Evolutionary conservation across 2,113 vertebrate species (phyloP).

Genomic region (Leucopsar rothschildi): DNA sequence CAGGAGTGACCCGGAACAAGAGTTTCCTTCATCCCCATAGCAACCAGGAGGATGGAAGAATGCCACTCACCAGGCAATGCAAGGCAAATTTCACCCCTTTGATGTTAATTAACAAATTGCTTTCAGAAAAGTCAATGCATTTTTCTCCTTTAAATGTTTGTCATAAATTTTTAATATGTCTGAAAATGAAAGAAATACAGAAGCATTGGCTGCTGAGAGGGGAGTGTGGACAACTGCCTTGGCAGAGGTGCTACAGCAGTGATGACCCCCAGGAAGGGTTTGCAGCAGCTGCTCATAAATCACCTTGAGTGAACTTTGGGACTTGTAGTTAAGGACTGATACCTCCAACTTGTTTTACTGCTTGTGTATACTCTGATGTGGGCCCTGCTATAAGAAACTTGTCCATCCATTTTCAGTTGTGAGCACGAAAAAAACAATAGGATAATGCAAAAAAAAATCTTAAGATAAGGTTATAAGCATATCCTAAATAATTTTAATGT

Average conservation of each 20-base stretch:
- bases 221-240: not conserved
- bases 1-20: conserved; percentile 79
- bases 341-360: not conserved
- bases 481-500: not conserved
- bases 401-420: not conserved
- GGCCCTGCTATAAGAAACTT: not conserved
- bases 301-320: not conserved
- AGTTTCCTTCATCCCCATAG: conserved; percentile 78
- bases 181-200: conserved; percentile 50
- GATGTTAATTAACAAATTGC: conserved; percentile 85
- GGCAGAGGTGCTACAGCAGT: not conserved
- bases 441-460: rapidly evolving
- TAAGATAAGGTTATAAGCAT: not conserved
- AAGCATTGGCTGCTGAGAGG: not conserved
- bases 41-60: conserved; percentile 81
- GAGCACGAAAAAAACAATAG: not conserved
- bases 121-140: conserved; percentile 77
- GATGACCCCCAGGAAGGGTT: not conserved
- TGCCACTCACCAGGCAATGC: conserved; percentile 79
- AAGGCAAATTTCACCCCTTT: conserved; percentile 82
- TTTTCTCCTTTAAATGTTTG: conserved; percentile 74
- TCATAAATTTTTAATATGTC: conserved; percentile 72
- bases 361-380: not conserved
- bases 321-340: not conserved
- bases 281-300: not conserved